Base-by-base conservation (phyloP, 1,140 invertebrate species). In the Diprion similis region DNA sequence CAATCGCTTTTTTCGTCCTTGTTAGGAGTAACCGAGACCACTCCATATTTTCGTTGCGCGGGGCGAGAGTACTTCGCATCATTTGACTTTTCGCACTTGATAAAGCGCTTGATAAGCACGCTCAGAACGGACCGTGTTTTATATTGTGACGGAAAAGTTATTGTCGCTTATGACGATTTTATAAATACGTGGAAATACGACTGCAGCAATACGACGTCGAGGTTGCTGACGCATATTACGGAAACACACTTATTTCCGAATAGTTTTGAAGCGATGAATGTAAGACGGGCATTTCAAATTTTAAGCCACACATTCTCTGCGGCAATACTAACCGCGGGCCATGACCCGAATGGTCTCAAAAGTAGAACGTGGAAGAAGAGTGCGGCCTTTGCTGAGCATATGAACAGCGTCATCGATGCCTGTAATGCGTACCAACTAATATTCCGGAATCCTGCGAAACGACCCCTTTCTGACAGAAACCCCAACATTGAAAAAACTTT, bases 211-310 rank as follows among this genome's bases (percentile, higher is more conserved):
- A 46, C 48, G 17, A 71, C 75, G 10, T 81, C 76, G 8, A 72
- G 75, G 68, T 65, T 80, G 46, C 68, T 81, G 64, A 71, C 65
- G 3, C 75, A 79, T 65, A 77, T 81, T 46, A 76, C 76, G 1
- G 68, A 76, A 71, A 65, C 67, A 19, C 77, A 81, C 72, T 65
- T 81, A 7, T 1, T 59, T 17, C 78, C 77, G 47, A 77, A 79
- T 68, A 11, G 18, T 18, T 80, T 79, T 45, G 72, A 80, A 66
- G 66, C 70, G 0, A 81, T 79, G 78, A 80, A 79, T 24, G 77
- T 80, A 11, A 71, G 75, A 65, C 51, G 71, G 59, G 71, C 75
- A 0, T 77, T 80, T 66, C 77, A 80, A 69, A 15, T 78, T 8
- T 67, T 78, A 7, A 74, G 77, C 46, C 46, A 64, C 45, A 19